Evolutionary conservation across 2,113 vertebrate genomes (phyloP).

Genomic region (Myiagra hebetior): DNA sequence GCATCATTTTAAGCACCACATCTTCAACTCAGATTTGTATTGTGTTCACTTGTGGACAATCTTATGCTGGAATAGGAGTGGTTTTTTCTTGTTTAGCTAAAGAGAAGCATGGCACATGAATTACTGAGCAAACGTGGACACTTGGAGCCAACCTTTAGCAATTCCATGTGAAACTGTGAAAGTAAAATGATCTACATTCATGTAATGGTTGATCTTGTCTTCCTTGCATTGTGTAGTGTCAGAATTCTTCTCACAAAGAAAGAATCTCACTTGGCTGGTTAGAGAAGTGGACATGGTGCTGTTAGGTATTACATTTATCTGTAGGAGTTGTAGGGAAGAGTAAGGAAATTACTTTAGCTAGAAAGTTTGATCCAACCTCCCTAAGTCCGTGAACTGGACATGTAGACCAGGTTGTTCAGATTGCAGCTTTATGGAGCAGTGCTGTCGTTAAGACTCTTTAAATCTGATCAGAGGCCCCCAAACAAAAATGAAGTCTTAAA

Average conservation of each 20-base stretch:
- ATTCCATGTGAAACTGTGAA: not conserved
- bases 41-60: not conserved
- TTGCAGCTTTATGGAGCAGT: not conserved
- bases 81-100: not conserved
- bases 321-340: not conserved
- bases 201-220: not conserved
- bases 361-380: not conserved
- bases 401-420: not conserved
- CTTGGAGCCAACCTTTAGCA: not conserved
- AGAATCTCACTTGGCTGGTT: not conserved
- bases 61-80: not conserved
- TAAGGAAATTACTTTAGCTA: not conserved
- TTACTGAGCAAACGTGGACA: not conserved
- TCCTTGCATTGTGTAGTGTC: not conserved
- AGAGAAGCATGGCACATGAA: not conserved
- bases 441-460: not conserved
- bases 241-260: not conserved
- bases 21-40: not conserved
- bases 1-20: not conserved
- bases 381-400: not conserved
- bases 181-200: not conserved
- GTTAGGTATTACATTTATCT: not conserved
- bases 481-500: not conserved
- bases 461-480: not conserved
- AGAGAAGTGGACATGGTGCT: not conserved